phyloP scores from a whole-genome alignment of 1,140 invertebrate genomes.

The Littorina saxatilis region DNA sequence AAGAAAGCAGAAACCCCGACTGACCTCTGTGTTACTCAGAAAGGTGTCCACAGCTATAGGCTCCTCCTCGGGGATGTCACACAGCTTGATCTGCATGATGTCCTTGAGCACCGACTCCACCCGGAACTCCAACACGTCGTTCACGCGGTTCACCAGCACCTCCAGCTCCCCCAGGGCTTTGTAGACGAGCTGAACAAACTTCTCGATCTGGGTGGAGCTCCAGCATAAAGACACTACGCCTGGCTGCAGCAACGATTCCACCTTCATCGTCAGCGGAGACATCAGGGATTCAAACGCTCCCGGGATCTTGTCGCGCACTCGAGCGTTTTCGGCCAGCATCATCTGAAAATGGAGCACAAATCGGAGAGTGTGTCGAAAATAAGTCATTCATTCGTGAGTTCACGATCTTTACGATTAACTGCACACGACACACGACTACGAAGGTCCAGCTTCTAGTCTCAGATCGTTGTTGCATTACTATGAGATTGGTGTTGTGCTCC shows the following conservation, averaged over 20 bases:
- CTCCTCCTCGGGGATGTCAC: slow-evolving; percentile 85
- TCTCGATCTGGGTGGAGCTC: slow-evolving; percentile 86
- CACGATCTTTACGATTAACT: too few relatives aligned
- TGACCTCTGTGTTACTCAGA: slow-evolving; percentile 82
- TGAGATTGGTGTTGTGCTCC: too few relatives aligned
- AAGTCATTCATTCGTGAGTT: too few relatives aligned
- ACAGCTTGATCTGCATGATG: slow-evolving; percentile 88
- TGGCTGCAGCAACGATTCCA: slow-evolving; percentile 81
- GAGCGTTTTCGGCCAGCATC: slow-evolving; percentile 76
- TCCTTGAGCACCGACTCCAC: slow-evolving; percentile 90
- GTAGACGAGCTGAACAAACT: slow-evolving; percentile 82
- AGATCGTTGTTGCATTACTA: too few relatives aligned
- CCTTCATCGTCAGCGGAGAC: slow-evolving; percentile 85
- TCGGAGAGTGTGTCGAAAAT: neutral
- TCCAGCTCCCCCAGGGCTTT: slow-evolving; percentile 87
- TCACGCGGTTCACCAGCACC: slow-evolving; percentile 88
- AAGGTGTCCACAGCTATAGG: slow-evolving; percentile 93
- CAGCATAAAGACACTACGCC: slow-evolving; percentile 87
- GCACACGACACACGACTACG: too few relatives aligned
- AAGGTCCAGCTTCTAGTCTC: too few relatives aligned
- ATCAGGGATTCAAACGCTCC: slow-evolving; percentile 91
- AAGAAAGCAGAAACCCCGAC: too few relatives aligned
- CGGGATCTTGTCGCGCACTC: slow-evolving; percentile 90
- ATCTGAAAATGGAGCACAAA: slow-evolving; percentile 53
- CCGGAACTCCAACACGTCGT: slow-evolving; percentile 92